Conservation (phyloP, 2,113 vertebrate genomes). For the Dissostichus mawsoni region DNA sequence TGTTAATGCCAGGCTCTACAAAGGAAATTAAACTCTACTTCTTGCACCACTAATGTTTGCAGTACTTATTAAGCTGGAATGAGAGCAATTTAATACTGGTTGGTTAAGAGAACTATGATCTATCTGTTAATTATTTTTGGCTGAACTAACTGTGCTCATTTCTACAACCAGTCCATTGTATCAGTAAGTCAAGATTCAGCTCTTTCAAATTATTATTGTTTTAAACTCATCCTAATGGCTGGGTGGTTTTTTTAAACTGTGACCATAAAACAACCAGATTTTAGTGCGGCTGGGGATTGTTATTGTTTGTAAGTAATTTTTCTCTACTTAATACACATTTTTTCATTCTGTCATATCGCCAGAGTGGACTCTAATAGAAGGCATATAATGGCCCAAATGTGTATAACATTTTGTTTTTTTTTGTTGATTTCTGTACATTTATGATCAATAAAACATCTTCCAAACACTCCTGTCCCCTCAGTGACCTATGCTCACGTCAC, state of each 20-base stretch:
- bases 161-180: not conserved
- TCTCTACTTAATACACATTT: too few relatives aligned
- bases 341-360: not conserved
- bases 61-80: not conserved
- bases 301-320: not conserved
- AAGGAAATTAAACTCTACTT: constrained; percentile 21
- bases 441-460: not conserved
- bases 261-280: not conserved
- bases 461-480: not conserved
- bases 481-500: not conserved
- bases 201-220: too few relatives aligned
- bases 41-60: not conserved
- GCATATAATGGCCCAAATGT: too few relatives aligned
- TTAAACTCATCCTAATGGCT: too few relatives aligned
- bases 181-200: not conserved
- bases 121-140: not conserved
- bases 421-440: not conserved
- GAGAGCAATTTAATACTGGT: not conserved
- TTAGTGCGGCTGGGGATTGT: not conserved
- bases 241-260: too few relatives aligned
- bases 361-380: not conserved
- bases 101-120: not conserved
- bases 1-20: constrained; percentile 24
- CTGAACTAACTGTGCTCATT: not conserved
- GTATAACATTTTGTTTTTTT: not conserved